A percentile compares a stretch with the other conserved stretches of the same genome.
Evolutionary conservation across 2,797 vertebrate genomes (phyloP).

Genomic region (Adrianichthys oophorus): DNA sequence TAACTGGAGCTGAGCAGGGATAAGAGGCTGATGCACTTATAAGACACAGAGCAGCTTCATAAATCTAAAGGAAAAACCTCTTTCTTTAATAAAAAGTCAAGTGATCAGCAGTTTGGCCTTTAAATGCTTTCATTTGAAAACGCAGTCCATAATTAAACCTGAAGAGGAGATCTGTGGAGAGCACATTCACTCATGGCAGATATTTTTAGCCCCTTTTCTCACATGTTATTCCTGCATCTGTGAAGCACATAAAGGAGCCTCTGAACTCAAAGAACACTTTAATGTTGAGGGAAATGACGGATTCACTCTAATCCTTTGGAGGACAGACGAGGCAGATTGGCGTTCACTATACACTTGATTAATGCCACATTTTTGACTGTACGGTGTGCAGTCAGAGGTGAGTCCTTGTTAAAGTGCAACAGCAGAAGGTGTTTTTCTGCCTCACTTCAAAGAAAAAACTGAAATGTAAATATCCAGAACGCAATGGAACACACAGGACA

Average conservation of each 20-base stretch:
- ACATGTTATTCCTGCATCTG: constrained; percentile 8
- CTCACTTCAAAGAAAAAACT: not conserved
- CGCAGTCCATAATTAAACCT: not conserved
- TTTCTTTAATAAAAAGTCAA: not conserved
- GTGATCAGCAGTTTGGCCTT: constrained; percentile 3
- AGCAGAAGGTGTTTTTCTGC: too few relatives aligned
- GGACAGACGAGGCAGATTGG: constrained; percentile 2
- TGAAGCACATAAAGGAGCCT: constrained; percentile 39
- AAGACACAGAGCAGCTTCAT: not conserved
- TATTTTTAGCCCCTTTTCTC: constrained; percentile 12
- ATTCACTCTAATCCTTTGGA: constrained; percentile 4
- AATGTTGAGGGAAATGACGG: constrained; percentile 7
- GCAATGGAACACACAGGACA: constrained; percentile 23
- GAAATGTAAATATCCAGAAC: too few relatives aligned
- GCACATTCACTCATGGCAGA: not conserved
- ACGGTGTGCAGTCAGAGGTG: not conserved
- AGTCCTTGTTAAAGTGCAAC: not conserved
- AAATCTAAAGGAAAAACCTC: not conserved
- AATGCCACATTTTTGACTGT: constrained; percentile 7
- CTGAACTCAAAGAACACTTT: constrained; percentile 28
- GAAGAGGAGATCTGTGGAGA: not conserved
- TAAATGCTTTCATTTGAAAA: not conserved
- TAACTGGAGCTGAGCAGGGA: too few relatives aligned
- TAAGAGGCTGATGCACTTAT: not conserved
- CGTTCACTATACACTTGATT: not conserved